phyloP scores from a whole-genome alignment of 2,113 vertebrate species.

The Oxyruncus cristatus region DNA sequence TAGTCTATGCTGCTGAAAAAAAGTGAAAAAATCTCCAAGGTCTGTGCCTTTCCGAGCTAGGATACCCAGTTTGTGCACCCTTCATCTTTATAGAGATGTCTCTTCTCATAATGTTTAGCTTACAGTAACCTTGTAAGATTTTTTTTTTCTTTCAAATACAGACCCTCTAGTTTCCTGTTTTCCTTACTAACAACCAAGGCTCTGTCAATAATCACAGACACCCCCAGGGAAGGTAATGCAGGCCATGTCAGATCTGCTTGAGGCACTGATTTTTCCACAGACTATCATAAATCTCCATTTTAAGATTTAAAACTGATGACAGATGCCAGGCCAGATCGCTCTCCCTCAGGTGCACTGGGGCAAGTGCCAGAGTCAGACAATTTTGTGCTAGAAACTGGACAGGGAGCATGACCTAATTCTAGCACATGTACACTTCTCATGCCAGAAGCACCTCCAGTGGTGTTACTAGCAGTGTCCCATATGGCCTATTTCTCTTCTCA shows the following conservation, averaged over 20 bases:
- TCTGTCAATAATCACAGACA: constrained; percentile 11
- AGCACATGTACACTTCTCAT: constrained; percentile 33
- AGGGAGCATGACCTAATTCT: constrained; percentile 74
- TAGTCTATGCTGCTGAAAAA: not conserved
- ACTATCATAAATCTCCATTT: constrained; percentile 15
- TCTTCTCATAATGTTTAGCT: not conserved
- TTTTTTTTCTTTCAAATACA: not conserved
- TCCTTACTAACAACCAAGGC: not conserved
- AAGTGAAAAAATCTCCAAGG: not conserved
- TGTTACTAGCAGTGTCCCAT: constrained; percentile 67
- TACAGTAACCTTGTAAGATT: not conserved
- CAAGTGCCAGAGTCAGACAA: constrained; percentile 65
- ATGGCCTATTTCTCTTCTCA: constrained; percentile 55
- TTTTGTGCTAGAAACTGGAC: constrained; percentile 54
- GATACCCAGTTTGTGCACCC: not conserved
- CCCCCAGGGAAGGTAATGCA: not conserved
- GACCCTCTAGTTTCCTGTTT: not conserved
- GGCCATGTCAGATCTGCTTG: not conserved
- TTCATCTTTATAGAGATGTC: not conserved
- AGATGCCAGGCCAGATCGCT: constrained; percentile 72
- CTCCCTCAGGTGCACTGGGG: constrained; percentile 63
- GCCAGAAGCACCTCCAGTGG: constrained; percentile 57
- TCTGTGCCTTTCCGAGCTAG: not conserved
- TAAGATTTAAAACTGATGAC: constrained; percentile 36
- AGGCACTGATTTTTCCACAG: constrained; percentile 16